Percentiles rank a stretch among this genome's conserved stretches.
These are phyloP conservation scores for Xenotilapia flavipinnis DNA, from an alignment of 2,113 vertebrate genomes.

Conservation along the genomic window DNA sequence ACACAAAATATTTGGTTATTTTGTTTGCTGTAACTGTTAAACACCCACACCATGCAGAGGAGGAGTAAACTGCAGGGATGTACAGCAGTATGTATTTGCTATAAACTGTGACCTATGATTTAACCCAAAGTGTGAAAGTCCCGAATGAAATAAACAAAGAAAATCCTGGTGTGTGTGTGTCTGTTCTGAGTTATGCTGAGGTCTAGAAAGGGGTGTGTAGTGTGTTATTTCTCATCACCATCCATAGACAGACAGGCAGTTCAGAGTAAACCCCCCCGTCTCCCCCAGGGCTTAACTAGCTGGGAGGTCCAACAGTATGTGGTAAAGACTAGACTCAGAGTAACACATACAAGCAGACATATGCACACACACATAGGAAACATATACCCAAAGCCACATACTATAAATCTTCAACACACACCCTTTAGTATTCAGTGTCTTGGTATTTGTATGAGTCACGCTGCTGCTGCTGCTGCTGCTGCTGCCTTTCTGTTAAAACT, in stretches of 20 bases:
- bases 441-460: conserved; percentile 54
- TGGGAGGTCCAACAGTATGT: conserved; percentile 58
- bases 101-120: conserved; percentile 15
- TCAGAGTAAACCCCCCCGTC: conserved; percentile 35
- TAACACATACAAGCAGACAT: conserved; percentile 37
- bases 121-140: conserved; percentile 25
- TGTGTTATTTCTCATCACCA: conserved; percentile 48
- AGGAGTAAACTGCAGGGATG: background rate
- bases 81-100: background rate
- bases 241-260: conserved; percentile 31
- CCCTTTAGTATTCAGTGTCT: conserved; percentile 52
- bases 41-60: background rate
- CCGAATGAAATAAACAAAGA: conserved; percentile 5
- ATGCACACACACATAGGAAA: conserved; percentile 44
- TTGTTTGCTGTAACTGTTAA: background rate
- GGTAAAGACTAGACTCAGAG: conserved; percentile 27
- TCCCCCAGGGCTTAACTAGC: conserved; percentile 39
- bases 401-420: conserved; percentile 49
- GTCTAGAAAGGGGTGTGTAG: conserved; percentile 27
- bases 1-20: background rate
- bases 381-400: conserved; percentile 47
- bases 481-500: conserved; percentile 7
- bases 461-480: background rate
- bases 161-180: background rate
- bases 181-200: conserved; percentile 33